phyloP scores from a whole-genome alignment of 1,140 invertebrate genomes.

The Nasonia vitripennis region DNA sequence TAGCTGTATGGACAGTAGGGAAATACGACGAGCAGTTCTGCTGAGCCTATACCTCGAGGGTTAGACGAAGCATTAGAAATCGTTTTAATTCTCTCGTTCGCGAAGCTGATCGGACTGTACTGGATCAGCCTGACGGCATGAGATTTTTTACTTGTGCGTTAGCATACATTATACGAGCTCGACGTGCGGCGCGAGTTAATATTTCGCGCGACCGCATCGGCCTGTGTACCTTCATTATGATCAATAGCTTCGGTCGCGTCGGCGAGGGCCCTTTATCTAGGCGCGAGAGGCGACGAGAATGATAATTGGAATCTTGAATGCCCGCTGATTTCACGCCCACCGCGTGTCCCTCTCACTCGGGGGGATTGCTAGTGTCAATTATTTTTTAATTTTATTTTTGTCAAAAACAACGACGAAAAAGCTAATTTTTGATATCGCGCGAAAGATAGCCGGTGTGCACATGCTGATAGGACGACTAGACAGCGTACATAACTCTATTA shows the following conservation, averaged over 20 bases:
- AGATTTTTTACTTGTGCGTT: neutral
- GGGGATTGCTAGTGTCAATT: neutral
- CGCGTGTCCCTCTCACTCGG: neutral
- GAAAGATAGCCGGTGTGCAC: neutral
- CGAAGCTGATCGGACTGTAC: neutral
- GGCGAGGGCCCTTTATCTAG: neutral
- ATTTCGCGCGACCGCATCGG: no score
- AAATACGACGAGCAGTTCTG: no score
- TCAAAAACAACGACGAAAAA: neutral
- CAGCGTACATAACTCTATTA: slow-evolving; percentile 21
- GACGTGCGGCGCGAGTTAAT: no score
- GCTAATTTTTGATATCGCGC: no score
- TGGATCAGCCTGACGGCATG: no score
- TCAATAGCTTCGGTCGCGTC: neutral
- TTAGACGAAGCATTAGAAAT: neutral
- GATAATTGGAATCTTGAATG: neutral
- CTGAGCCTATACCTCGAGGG: no score
- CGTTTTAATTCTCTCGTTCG: neutral
- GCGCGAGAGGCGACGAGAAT: neutral
- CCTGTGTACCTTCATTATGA: no score
- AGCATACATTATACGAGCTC: no score
- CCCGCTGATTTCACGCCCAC: neutral
- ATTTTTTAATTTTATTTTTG: neutral
- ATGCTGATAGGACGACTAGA: slow-evolving; percentile 47
- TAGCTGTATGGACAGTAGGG: no score